A percentile compares a stretch with the other conserved stretches of the same genome.
Conservation (phyloP, 2,888 invertebrate genomes). For the Acleris cristana region DNA sequence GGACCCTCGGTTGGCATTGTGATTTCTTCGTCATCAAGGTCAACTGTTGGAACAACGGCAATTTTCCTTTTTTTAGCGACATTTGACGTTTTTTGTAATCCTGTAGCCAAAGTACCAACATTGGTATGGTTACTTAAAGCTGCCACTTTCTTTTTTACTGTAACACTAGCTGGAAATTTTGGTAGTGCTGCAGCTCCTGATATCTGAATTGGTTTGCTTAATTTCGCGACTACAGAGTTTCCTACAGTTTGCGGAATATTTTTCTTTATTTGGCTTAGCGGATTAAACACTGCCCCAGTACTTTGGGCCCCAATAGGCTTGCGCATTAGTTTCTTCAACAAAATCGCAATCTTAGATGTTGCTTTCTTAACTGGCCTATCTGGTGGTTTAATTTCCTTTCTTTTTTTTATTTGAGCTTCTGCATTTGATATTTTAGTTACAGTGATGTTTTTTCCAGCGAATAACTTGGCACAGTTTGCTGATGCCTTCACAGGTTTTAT, state of each 20-base stretch:
- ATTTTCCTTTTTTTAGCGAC: slow-evolving; percentile 36
- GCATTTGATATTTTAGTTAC: slow-evolving; percentile 48
- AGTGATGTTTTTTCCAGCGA: slow-evolving; percentile 47
- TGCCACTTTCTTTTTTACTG: slow-evolving; percentile 55
- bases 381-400: slow-evolving; percentile 42
- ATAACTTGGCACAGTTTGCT: slow-evolving; percentile 42
- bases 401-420: slow-evolving; percentile 46
- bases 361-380: slow-evolving; percentile 39
- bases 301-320: not conserved
- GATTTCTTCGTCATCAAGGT: slow-evolving; percentile 71
- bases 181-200: slow-evolving; percentile 46
- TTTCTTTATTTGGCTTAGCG: slow-evolving; percentile 12
- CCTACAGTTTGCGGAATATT: not conserved
- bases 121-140: slow-evolving; percentile 39
- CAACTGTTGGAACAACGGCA: slow-evolving; percentile 59
- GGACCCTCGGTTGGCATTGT: slow-evolving; percentile 50
- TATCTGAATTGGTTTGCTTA: slow-evolving; percentile 45
- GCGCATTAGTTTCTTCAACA: slow-evolving; percentile 2
- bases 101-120: not conserved
- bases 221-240: slow-evolving; percentile 8
- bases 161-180: slow-evolving; percentile 65
- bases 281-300: slow-evolving; percentile 19
- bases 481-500: slow-evolving; percentile 55
- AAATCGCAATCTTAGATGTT: slow-evolving; percentile 35
- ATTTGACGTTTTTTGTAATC: not conserved